Evolutionary conservation across 2,888 invertebrate species (phyloP).

Genomic region (Chloroclysta siterata): DNA sequence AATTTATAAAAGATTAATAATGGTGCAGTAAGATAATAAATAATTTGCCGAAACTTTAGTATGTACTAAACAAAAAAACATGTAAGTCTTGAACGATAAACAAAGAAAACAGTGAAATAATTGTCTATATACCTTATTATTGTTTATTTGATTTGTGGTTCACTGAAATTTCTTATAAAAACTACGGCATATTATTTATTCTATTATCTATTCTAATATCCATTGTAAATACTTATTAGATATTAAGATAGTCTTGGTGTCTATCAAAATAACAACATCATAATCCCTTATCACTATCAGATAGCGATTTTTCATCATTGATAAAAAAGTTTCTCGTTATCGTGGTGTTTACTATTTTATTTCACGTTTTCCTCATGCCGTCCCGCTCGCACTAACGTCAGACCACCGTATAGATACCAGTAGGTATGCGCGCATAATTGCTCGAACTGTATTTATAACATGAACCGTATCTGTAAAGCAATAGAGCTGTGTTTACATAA

Average conservation of each 20-base stretch:
- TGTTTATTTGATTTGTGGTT: no score
- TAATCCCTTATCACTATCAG: slow-evolving; percentile 9
- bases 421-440: slow-evolving; percentile 19
- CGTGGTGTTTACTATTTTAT: slow-evolving; percentile 64
- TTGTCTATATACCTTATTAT: no score
- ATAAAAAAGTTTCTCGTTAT: slow-evolving; percentile 31
- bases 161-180: no score
- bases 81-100: no score
- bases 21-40: background rate
- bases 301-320: slow-evolving; percentile 35
- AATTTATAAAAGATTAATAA: background rate
- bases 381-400: slow-evolving; percentile 58
- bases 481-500: slow-evolving; percentile 47
- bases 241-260: background rate
- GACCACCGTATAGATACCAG: slow-evolving; percentile 48
- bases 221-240: no score
- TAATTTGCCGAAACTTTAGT: no score
- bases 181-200: no score
- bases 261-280: background rate
- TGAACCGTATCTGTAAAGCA: slow-evolving; percentile 52
- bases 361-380: slow-evolving; percentile 76
- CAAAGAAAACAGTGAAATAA: no score
- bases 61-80: no score
- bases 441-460: slow-evolving; percentile 63
- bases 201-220: no score